Conservation (phyloP, 2,797 vertebrate genomes). For the Eulemur albifrons region DNA sequence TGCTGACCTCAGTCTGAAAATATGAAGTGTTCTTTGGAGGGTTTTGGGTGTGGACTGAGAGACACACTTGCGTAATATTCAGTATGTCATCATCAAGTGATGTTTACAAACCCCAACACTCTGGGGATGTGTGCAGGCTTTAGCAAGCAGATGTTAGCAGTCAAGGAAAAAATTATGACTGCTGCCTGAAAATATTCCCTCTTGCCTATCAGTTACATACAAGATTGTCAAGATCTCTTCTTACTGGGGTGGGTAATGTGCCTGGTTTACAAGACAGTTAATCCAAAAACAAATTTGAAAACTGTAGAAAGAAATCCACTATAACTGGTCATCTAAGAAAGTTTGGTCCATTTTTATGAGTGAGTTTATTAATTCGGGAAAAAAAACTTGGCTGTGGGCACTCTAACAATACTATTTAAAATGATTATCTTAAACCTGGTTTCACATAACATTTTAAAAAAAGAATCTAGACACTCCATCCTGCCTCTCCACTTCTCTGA, state of each 20-base stretch:
- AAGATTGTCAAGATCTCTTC: conserved; percentile 50
- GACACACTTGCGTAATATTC: conserved; percentile 85
- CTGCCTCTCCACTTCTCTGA: background rate
- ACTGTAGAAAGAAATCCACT: background rate
- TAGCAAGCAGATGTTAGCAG: conserved; percentile 87
- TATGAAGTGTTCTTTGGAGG: conserved; percentile 84
- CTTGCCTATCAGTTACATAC: conserved; percentile 78
- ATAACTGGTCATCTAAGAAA: conserved; percentile 1
- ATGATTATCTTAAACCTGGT: conserved; percentile 15
- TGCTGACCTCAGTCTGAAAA: conserved; percentile 86
- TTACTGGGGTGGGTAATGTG: background rate
- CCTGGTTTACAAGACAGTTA: conserved; percentile 34
- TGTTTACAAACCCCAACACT: conserved; percentile 86
- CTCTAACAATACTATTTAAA: background rate
- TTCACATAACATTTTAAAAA: background rate
- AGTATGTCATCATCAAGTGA: conserved; percentile 86
- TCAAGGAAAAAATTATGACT: conserved; percentile 81
- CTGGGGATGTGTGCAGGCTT: conserved; percentile 83
- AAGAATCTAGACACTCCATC: background rate
- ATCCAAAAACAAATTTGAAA: conserved; percentile 60
- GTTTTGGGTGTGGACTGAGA: conserved; percentile 84
- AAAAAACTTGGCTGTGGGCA: background rate
- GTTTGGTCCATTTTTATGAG: background rate
- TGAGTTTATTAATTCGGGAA: background rate
- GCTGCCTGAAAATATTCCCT: conserved; percentile 81